Evolutionary conservation across 2,113 vertebrate genomes (phyloP).

Genomic region (Microtus montanus): DNA sequence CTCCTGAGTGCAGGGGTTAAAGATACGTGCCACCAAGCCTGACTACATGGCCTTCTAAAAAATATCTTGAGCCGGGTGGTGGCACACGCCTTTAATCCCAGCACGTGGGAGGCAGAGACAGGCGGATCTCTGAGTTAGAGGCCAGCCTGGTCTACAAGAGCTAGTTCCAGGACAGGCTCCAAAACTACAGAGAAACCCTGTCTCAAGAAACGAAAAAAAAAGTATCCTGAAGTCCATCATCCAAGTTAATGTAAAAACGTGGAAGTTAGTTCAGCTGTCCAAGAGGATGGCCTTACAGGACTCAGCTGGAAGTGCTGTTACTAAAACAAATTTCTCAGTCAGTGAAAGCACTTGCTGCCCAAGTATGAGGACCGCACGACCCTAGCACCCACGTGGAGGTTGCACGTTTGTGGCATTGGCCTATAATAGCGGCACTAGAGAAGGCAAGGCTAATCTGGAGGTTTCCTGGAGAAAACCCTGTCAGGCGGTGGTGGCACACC

Average conservation of each 20-base stretch:
- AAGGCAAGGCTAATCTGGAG: too few relatives aligned
- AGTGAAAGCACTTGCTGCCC: neutral
- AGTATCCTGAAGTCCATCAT: conserved; percentile 13
- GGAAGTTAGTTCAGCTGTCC: neutral
- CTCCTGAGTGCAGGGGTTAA: neutral
- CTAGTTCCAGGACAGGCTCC: too few relatives aligned
- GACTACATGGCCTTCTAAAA: neutral
- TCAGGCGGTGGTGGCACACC: too few relatives aligned
- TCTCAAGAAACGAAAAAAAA: too few relatives aligned
- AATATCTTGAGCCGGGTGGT: too few relatives aligned
- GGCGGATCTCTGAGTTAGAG: too few relatives aligned
- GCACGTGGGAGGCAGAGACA: too few relatives aligned
- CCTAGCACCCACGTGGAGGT: neutral
- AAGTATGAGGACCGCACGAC: neutral
- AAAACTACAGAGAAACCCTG: too few relatives aligned
- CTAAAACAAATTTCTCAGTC: neutral
- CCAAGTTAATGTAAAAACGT: neutral
- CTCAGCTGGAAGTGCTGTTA: conserved; percentile 27
- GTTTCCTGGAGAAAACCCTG: neutral
- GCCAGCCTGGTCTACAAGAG: too few relatives aligned
- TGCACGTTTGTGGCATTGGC: neutral
- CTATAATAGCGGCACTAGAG: neutral
- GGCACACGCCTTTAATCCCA: too few relatives aligned
- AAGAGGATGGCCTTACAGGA: neutral
- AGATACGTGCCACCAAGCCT: neutral